Evolutionary conservation across 2,797 vertebrate genomes (phyloP).

Genomic region (Xyrichtys novacula): DNA sequence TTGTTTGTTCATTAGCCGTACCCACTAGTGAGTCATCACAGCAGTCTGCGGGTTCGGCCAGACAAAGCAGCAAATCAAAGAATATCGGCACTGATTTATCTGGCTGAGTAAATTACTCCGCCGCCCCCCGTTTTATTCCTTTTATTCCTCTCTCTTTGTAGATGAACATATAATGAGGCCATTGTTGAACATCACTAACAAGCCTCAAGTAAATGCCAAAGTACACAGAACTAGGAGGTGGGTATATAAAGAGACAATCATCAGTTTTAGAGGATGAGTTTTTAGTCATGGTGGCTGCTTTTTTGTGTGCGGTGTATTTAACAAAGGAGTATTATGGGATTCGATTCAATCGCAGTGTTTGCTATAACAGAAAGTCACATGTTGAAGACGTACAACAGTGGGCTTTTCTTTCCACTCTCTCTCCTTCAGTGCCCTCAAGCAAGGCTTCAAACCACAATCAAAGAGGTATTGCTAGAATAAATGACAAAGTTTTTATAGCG

Average conservation of each 20-base stretch:
- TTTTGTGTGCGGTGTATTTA: not conserved
- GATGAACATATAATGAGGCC: slow-evolving; percentile 54
- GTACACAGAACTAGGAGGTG: slow-evolving; percentile 5
- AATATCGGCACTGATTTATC: slow-evolving; percentile 47
- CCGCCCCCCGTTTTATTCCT: slow-evolving; percentile 1
- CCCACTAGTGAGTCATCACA: slow-evolving; percentile 42
- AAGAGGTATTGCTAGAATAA: slow-evolving; percentile 8
- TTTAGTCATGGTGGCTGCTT: no score
- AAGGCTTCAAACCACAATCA: slow-evolving; percentile 34
- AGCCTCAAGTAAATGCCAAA: slow-evolving; percentile 36
- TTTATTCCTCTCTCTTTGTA: slow-evolving; percentile 53
- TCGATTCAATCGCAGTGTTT: no score
- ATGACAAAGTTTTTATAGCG: slow-evolving; percentile 5
- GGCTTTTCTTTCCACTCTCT: not conserved
- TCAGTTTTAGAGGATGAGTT: slow-evolving; percentile 13
- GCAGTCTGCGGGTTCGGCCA: slow-evolving; percentile 27
- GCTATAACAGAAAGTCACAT: not conserved
- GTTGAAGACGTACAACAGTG: slow-evolving; percentile 3
- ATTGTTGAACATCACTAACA: slow-evolving; percentile 45
- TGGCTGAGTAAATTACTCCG: slow-evolving; percentile 46
- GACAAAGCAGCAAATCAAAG: slow-evolving; percentile 66
- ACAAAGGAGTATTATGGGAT: not conserved
- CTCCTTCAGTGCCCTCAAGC: slow-evolving; percentile 14
- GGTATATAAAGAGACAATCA: slow-evolving; percentile 9
- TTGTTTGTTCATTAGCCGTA: slow-evolving; percentile 53